Evolutionary conservation across 2,113 vertebrate genomes (phyloP), one percentile per base, ranked within the genome.

Genomic region (Epinephelus moara): DNA sequence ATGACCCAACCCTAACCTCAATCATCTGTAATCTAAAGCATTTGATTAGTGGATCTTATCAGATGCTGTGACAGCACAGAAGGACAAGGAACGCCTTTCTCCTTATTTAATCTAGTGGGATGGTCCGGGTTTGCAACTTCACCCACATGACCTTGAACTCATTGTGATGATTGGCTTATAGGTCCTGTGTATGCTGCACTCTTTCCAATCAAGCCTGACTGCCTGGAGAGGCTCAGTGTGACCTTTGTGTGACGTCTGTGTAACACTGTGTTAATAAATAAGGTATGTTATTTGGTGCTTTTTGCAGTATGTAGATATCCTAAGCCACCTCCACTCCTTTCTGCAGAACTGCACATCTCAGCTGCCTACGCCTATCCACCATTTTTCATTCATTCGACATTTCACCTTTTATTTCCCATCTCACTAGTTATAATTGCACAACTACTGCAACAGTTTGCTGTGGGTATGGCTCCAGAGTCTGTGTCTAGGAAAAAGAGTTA

Each of bases 41-140:
- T 75, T 78, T 61, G 61, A 79, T 87, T 61, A 82, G 61, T 85
- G 40, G 75, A 75, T 67, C 21, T 42, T 82, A 79, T 79, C 75
- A 75, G 75, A 78, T 71, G 60, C 3, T 1, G 52, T 75, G 78
- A 78, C 78, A 81, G 74, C 69, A 25, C 10, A 8, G 53, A 81
- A 82, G 85, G 82, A 70, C 82, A 77, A 76, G 55, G 33, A 63
- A 42, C 23, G 30, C 75, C 55, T 57, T n/a, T 50, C 60, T 33
- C 56, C 52, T 69, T 64, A 70, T 82, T 77, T 81, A 72, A 62
- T 71, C n/a, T 14, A 63, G 45, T 47, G 27, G 55, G 27, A 7
- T 27, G 47, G 50, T 53, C 47, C 59, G 72, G 75, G 74, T 82
- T 80, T 71, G 55, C 8, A 1, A 57, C 37, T 49, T 82, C n/a